These are phyloP conservation scores for Bambusicola thoracicus DNA, from an alignment of 2,113 vertebrate genomes.

Conservation along the genomic window DNA sequence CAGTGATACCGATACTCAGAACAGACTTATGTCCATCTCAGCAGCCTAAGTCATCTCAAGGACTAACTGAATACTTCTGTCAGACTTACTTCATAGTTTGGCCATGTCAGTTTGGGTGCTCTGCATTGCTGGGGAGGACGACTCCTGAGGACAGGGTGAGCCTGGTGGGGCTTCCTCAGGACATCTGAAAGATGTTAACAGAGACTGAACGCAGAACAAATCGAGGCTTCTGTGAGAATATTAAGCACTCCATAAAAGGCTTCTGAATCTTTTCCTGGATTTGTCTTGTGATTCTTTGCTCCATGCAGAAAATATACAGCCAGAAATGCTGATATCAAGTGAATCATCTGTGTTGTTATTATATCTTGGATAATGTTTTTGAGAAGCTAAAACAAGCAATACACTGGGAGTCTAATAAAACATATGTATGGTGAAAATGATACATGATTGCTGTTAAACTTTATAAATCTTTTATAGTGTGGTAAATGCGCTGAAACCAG, in stretches of 20 bases:
- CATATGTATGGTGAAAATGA: not conserved
- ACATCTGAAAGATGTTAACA: not conserved
- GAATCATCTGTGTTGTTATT: constrained; percentile 22
- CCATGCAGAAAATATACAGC: not conserved
- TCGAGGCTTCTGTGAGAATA: not conserved
- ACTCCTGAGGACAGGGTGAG: not conserved
- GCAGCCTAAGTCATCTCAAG: not conserved
- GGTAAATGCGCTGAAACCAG: constrained; percentile 49
- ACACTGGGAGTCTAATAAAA: constrained; percentile 4
- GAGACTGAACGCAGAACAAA: not conserved
- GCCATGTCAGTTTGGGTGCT: not conserved
- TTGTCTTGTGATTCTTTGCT: not conserved
- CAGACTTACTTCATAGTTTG: not conserved
- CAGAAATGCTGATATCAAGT: not conserved
- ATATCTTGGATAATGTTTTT: not conserved
- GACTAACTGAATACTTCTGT: not conserved
- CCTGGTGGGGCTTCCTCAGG: not conserved
- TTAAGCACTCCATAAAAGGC: not conserved
- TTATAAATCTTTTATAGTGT: constrained; percentile 48
- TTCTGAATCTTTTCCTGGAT: not conserved
- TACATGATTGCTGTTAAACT: constrained; percentile 37
- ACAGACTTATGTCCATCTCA: not conserved
- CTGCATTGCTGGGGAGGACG: not conserved
- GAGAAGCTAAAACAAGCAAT: constrained; percentile 14
- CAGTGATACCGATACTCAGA: not conserved